Evolutionary conservation across 2,888 invertebrate species (phyloP).

Genomic region (Margaritifera margaritifera): DNA sequence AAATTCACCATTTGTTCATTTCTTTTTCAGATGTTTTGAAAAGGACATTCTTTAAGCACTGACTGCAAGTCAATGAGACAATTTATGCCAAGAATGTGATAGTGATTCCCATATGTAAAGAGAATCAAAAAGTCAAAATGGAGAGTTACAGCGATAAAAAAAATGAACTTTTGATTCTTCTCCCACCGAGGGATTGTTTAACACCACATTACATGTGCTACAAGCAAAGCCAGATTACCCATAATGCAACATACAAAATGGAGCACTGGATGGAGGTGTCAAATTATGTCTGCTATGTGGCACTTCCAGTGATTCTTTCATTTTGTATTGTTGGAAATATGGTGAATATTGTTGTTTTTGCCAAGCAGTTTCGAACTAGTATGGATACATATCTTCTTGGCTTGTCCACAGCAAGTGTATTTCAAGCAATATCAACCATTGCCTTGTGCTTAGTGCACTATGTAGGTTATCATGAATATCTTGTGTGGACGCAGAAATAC

Average conservation of each 20-base stretch:
- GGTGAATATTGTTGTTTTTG: conserved; percentile 62
- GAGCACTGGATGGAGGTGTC: conserved; percentile 57
- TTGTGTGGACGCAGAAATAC: conserved; percentile 61
- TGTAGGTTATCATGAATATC: conserved; percentile 49
- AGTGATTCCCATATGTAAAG: too few species aligned
- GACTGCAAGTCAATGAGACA: too few species aligned
- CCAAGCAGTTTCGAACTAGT: conserved; percentile 57
- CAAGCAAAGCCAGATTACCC: conserved; percentile 22
- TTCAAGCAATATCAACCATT: conserved; percentile 53
- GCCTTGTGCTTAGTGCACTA: conserved; percentile 61
- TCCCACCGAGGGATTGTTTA: conserved; percentile 55
- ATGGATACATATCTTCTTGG: conserved; percentile 67
- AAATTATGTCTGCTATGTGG: conserved; percentile 60
- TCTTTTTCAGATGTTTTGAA: too few species aligned
- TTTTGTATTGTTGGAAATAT: conserved; percentile 62
- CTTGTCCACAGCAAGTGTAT: conserved; percentile 52
- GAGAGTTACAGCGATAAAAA: conserved; percentile 23
- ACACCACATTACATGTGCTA: conserved; percentile 51
- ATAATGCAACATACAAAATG: conserved; percentile 26
- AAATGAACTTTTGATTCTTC: conserved; percentile 45
- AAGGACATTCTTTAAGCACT: too few species aligned
- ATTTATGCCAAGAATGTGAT: too few species aligned
- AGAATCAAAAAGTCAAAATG: too few species aligned
- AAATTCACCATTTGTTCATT: too few species aligned
- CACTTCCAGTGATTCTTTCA: conserved; percentile 59